Evolutionary conservation across 2,797 vertebrate genomes (phyloP).

Genomic region (Catharus ustulatus): DNA sequence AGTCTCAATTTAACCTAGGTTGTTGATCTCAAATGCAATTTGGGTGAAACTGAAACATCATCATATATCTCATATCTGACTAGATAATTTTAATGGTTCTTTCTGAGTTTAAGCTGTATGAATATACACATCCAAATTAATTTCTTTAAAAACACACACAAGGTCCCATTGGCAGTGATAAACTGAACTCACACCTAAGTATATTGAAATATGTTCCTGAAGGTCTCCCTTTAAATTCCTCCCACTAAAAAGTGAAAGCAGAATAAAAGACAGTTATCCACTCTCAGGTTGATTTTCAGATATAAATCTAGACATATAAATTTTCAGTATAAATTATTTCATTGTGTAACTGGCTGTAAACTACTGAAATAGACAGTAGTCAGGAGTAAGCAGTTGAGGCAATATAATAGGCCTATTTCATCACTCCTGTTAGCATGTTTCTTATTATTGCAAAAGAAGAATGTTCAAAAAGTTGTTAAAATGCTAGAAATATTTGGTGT

Average conservation of each 20-base stretch:
- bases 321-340: neutral
- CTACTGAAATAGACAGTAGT: neutral
- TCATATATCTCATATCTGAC: neutral
- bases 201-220: neutral
- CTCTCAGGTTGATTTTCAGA: neutral
- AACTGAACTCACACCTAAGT: neutral
- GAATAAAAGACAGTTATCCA: neutral
- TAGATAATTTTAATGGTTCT: neutral
- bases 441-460: neutral
- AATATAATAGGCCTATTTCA: neutral
- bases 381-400: neutral
- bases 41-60: neutral
- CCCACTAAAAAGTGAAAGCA: neutral
- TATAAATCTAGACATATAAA: neutral
- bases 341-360: neutral
- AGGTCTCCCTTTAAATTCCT: neutral
- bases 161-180: neutral
- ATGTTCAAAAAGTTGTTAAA: neutral
- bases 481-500: neutral
- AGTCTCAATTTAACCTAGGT: neutral
- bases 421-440: neutral
- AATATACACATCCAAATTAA: neutral
- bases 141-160: neutral
- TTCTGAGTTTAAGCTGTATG: neutral
- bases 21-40: neutral